Evolutionary conservation across 2,113 vertebrate species (phyloP).

Genomic region (Amphiprion ocellaris): DNA sequence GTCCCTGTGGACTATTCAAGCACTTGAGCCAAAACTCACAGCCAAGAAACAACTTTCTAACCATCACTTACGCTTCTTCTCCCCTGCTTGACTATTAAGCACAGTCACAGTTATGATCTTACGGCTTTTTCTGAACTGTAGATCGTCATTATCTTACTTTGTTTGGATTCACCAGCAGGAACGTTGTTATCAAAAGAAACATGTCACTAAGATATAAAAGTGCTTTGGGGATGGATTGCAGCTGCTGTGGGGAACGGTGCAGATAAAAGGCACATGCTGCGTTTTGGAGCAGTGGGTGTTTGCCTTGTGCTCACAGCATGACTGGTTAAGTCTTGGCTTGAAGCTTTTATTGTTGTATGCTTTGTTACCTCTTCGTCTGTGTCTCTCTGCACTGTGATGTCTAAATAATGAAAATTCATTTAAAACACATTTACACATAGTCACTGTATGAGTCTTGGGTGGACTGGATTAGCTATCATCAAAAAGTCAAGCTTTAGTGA

Average conservation of each 20-base stretch:
- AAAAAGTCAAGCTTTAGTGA: background rate
- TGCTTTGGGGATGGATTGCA: conserved; percentile 15
- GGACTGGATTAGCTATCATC: background rate
- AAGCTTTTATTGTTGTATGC: conserved; percentile 10
- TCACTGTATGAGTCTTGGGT: background rate
- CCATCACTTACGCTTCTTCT: background rate
- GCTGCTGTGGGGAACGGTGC: conserved; percentile 24
- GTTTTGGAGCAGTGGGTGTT: conserved; percentile 33
- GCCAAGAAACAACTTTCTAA: conserved; percentile 1
- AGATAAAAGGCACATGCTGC: conserved; percentile 35
- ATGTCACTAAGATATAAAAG: conserved; percentile 46
- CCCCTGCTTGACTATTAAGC: background rate
- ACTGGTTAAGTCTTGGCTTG: conserved; percentile 7
- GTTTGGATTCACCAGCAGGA: conserved; percentile 39
- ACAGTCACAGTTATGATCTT: conserved; percentile 3
- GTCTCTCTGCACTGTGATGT: background rate
- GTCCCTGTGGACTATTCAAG: background rate
- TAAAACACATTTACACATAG: background rate
- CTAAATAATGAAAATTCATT: background rate
- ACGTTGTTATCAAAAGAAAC: conserved; percentile 48
- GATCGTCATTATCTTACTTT: conserved; percentile 36
- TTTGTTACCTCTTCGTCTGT: conserved; percentile 1
- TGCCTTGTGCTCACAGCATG: conserved; percentile 18
- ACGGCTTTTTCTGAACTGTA: conserved; percentile 11
- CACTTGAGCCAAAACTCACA: background rate